phyloP scores from a whole-genome alignment of 23 tunicate genomes.

The Trididemnum clinides region DNA sequence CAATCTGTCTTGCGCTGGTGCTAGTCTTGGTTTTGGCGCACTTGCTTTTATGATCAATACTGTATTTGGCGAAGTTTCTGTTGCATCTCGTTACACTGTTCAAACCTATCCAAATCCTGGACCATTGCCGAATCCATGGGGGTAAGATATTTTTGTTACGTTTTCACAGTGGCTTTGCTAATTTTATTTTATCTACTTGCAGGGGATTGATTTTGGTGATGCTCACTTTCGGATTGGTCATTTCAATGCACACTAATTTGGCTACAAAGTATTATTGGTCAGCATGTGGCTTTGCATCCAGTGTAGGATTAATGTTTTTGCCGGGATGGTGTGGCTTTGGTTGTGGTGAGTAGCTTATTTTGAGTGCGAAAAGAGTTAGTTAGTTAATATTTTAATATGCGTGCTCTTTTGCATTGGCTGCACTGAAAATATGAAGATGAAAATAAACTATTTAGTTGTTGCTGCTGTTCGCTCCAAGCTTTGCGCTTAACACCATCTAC shows the following conservation, averaged over 20 bases:
- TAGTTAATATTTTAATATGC: too few species aligned
- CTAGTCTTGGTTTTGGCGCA: conserved; percentile 48
- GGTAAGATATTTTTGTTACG: conserved; percentile 22
- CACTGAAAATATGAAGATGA: too few species aligned
- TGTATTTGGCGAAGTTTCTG: conserved; percentile 60
- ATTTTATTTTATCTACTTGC: background rate
- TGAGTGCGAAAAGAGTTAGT: background rate
- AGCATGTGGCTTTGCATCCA: conserved; percentile 38
- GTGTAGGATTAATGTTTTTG: conserved; percentile 73
- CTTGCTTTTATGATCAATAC: conserved; percentile 38
- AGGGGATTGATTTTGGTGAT: conserved; percentile 51
- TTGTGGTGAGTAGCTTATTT: conserved; percentile 49
- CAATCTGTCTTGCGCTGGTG: background rate
- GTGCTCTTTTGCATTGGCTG: too few species aligned
- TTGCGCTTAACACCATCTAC: too few species aligned
- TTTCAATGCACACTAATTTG: conserved; percentile 44
- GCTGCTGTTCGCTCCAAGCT: too few species aligned
- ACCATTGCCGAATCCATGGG: conserved; percentile 72
- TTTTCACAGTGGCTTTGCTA: background rate
- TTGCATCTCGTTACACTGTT: conserved; percentile 46
- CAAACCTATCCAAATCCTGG: conserved; percentile 51
- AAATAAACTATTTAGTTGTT: too few species aligned
- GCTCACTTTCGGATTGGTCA: conserved; percentile 34
- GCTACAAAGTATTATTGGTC: conserved; percentile 41
- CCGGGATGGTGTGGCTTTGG: conserved; percentile 44